Conservation (phyloP, 2,797 vertebrate genomes). For the Sarcophilus harrisii region DNA sequence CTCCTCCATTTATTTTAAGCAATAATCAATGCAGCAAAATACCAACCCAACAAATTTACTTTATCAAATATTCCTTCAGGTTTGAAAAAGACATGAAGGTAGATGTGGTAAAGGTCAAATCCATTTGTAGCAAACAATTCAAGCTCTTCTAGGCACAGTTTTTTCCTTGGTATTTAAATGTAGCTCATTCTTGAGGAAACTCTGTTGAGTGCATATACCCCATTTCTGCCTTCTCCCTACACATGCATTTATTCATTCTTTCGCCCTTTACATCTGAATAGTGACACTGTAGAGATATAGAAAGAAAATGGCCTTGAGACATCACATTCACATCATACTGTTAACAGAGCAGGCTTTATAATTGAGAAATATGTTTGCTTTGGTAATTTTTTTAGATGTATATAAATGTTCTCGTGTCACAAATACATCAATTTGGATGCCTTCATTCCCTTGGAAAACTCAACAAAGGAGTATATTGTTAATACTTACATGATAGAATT, state of each 20-base stretch:
- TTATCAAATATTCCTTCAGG: conserved; percentile 30
- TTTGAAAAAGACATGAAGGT: conserved; percentile 28
- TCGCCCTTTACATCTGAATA: conserved; percentile 6
- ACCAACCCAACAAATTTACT: conserved; percentile 40
- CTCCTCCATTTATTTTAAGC: conserved; percentile 37
- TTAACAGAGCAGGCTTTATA: conserved; percentile 19
- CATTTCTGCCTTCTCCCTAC: background rate
- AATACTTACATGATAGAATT: conserved; percentile 42
- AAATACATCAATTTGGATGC: conserved; percentile 68
- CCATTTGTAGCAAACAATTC: background rate
- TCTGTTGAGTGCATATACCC: background rate
- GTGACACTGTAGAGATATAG: conserved; percentile 44
- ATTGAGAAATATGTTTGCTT: conserved; percentile 70
- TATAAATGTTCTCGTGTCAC: conserved; percentile 66
- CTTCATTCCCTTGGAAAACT: conserved; percentile 54
- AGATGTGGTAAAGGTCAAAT: conserved; percentile 43
- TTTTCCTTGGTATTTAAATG: background rate
- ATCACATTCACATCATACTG: conserved; percentile 26
- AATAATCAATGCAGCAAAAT: conserved; percentile 47
- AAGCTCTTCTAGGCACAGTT: conserved; percentile 6
- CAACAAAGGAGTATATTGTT: conserved; percentile 63
- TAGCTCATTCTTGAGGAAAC: conserved; percentile 44
- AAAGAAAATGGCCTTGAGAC: conserved; percentile 3
- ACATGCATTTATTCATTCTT: background rate
- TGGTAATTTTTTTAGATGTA: conserved; percentile 68